Evolutionary conservation across 2,888 invertebrate genomes (phyloP).

Genomic region (Fragum whitleyi): DNA sequence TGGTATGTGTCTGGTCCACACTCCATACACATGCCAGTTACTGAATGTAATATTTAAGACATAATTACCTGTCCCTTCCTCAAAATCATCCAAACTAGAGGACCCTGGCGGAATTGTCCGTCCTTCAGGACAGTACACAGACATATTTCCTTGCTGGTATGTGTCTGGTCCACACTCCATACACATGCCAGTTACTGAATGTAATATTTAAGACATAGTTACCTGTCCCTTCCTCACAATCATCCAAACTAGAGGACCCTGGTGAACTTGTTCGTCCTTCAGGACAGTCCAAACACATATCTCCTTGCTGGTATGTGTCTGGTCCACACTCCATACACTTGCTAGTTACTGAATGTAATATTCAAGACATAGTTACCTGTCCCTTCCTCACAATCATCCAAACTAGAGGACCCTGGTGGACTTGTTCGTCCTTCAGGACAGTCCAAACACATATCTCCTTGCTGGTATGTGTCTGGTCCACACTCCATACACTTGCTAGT

Average conservation of each 20-base stretch:
- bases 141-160: background rate
- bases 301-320: background rate
- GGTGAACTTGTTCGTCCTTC: background rate
- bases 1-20: background rate
- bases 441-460: background rate
- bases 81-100: too few relatives aligned
- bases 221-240: too few relatives aligned
- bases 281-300: constrained; percentile 7
- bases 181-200: background rate
- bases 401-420: background rate
- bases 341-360: background rate
- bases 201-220: too few relatives aligned
- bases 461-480: background rate
- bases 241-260: too few relatives aligned
- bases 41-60: background rate
- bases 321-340: background rate
- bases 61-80: too few relatives aligned
- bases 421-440: background rate
- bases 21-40: background rate
- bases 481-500: background rate
- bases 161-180: background rate
- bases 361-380: too few relatives aligned
- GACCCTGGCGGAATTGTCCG: background rate
- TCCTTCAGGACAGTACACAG: background rate
- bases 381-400: too few relatives aligned